These are phyloP conservation scores for Aix galericulata DNA, from an alignment of 2,113 vertebrate genomes.

Conservation along the genomic window DNA sequence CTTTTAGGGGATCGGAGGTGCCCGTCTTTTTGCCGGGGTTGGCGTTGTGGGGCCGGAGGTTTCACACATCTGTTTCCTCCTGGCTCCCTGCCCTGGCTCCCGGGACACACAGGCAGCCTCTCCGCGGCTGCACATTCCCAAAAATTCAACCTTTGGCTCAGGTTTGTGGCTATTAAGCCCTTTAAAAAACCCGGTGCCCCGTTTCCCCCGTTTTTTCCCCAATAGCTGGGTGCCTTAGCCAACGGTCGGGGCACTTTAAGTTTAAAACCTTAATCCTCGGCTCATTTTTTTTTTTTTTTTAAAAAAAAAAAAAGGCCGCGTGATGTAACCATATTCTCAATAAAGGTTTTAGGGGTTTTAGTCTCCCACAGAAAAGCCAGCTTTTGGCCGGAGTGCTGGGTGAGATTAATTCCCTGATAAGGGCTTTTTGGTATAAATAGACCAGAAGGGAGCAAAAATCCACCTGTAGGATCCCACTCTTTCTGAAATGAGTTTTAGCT, in stretches of 20 bases:
- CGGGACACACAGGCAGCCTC: not conserved
- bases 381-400: not conserved
- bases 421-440: not conserved
- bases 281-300: conserved; percentile 36
- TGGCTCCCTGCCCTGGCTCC: not conserved
- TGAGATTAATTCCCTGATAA: not conserved
- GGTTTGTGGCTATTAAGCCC: too few relatives aligned
- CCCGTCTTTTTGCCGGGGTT: not conserved
- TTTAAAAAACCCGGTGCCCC: not conserved
- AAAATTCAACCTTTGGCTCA: not conserved
- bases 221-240: not conserved
- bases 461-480: not conserved
- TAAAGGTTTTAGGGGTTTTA: conserved; percentile 60
- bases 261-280: conserved; percentile 53
- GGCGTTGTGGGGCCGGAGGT: not conserved
- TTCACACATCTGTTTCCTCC: conserved; percentile 63
- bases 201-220: not conserved
- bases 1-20: not conserved
- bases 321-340: conserved; percentile 58
- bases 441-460: not conserved
- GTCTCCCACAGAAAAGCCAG: conserved; percentile 31
- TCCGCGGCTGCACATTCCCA: not conserved
- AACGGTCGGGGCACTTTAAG: not conserved
- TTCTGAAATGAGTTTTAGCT: not conserved
- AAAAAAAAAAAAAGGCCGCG: not conserved